Evolutionary conservation across 2,797 vertebrate genomes (phyloP).

Genomic region (Saxicola maurus): DNA sequence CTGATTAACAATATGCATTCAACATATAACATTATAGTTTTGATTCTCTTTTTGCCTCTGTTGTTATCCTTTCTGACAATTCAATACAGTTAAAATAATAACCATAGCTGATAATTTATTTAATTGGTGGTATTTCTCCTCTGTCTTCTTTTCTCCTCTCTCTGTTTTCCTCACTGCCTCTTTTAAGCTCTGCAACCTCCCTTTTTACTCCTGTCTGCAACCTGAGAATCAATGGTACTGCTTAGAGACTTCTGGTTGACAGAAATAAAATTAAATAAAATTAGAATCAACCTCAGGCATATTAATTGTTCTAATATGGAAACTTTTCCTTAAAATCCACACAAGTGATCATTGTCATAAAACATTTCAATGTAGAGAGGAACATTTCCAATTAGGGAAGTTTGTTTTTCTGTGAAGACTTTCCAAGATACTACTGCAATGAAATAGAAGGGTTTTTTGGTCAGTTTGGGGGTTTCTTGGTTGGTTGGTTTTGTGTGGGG

Average conservation of each 20-base stretch:
- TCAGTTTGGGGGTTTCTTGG: rapidly evolving
- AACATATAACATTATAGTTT: neutral
- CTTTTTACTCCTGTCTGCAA: neutral
- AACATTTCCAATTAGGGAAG: neutral
- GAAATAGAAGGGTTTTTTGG: rapidly evolving
- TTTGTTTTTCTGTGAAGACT: neutral
- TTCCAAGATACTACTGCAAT: neutral
- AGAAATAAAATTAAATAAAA: neutral
- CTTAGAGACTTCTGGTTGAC: neutral
- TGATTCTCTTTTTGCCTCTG: neutral
- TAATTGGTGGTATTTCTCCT: neutral
- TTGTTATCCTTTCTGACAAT: neutral
- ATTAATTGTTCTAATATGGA: neutral
- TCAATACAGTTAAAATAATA: neutral
- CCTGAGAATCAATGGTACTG: neutral
- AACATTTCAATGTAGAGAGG: neutral
- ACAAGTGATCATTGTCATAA: neutral
- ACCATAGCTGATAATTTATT: neutral
- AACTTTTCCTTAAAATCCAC: neutral
- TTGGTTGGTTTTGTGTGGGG: neutral
- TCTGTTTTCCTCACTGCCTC: neutral
- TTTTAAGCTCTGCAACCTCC: neutral
- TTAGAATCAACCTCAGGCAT: neutral
- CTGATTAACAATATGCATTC: neutral
- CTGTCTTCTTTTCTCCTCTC: neutral